Conservation (phyloP, 2,113 vertebrate species). For the Tyrannus savana region DNA sequence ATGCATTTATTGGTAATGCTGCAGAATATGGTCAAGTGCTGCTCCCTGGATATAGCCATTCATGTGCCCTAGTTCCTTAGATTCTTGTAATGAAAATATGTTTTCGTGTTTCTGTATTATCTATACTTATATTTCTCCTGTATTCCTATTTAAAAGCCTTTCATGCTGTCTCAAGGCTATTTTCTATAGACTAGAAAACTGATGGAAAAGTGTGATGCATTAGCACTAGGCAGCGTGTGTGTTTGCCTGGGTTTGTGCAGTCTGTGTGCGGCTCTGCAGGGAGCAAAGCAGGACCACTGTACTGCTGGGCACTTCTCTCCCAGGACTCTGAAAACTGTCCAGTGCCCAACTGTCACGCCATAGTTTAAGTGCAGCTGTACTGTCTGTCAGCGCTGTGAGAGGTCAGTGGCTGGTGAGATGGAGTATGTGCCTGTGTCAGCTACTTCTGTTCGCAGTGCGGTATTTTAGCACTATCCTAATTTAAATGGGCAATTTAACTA, state of each 20-base stretch:
- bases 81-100: background rate
- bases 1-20: background rate
- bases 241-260: background rate
- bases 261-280: accelerated
- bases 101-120: background rate
- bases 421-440: background rate
- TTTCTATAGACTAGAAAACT: background rate
- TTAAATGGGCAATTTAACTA: background rate
- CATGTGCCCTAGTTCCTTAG: background rate
- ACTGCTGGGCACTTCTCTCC: background rate
- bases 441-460: background rate
- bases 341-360: background rate
- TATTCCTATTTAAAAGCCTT: background rate
- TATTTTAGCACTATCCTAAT: background rate
- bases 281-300: background rate
- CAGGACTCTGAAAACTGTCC: background rate
- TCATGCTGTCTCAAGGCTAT: background rate
- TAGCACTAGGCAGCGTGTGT: background rate
- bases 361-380: background rate
- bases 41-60: background rate
- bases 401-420: background rate
- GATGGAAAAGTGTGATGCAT: background rate
- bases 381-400: background rate
- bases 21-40: background rate
- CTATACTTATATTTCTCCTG: background rate